phyloP scores from a whole-genome alignment of 35 echinoderm and acorn worm species.

The Apostichopus parvimensis region DNA sequence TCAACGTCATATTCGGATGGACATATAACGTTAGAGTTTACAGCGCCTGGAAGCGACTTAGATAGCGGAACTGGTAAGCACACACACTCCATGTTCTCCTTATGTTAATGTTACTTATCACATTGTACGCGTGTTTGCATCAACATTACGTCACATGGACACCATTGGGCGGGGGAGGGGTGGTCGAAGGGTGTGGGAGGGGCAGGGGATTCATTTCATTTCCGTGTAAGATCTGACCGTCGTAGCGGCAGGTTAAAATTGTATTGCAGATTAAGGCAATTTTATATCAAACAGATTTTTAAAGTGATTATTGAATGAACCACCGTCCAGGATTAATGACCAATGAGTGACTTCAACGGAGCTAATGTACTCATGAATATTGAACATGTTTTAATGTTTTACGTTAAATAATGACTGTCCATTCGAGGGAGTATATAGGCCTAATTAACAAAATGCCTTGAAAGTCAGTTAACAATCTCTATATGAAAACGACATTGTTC shows the following conservation, averaged over 20 bases:
- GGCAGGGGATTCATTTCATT: too few relatives aligned
- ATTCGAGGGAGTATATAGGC: not conserved
- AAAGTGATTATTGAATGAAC: too few relatives aligned
- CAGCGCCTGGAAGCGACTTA: conserved; percentile 15
- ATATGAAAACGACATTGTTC: not conserved
- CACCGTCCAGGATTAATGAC: too few relatives aligned
- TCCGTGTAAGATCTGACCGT: too few relatives aligned
- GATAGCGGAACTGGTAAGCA: conserved; percentile 31
- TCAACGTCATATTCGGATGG: not conserved
- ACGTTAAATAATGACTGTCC: not conserved
- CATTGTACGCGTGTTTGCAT: not conserved
- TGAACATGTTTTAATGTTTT: not conserved
- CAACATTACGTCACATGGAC: not conserved
- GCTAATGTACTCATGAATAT: not conserved
- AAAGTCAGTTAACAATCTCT: not conserved
- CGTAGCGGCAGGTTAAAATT: too few relatives aligned
- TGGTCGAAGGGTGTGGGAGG: too few relatives aligned
- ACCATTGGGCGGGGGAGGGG: too few relatives aligned
- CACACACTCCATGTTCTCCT: not conserved
- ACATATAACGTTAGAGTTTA: not conserved
- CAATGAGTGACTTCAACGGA: not conserved
- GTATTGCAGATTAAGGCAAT: too few relatives aligned
- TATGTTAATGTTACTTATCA: not conserved
- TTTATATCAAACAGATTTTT: too few relatives aligned
- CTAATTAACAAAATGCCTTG: not conserved